A percentile compares a stretch with the other conserved stretches of the same genome.
Evolutionary conservation across 2,888 invertebrate genomes (phyloP).

Genomic region (Frankliniella intonsa): DNA sequence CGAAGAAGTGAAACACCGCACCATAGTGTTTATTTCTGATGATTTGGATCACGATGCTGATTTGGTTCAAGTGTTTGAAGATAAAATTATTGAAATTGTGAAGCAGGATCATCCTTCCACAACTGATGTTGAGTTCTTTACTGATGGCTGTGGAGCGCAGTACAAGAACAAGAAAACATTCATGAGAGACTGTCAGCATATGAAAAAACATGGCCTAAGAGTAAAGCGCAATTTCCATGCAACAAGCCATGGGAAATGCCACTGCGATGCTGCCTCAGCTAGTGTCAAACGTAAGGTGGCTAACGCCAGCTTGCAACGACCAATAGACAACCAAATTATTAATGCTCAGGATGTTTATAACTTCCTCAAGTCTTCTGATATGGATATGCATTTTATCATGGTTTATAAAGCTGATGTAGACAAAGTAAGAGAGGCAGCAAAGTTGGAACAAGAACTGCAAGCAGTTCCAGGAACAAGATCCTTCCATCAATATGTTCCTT

Average conservation of each 20-base stretch:
- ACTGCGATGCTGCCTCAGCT: constrained; percentile 2
- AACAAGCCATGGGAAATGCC: constrained; percentile 13
- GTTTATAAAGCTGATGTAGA: not conserved
- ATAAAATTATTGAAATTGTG: not conserved
- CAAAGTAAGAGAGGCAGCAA: not conserved
- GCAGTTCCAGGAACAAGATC: constrained; percentile 11
- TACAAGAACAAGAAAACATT: not conserved
- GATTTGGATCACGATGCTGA: constrained; percentile 1
- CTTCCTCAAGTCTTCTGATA: not conserved
- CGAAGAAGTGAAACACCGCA: not conserved
- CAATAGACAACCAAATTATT: not conserved
- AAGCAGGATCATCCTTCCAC: not conserved
- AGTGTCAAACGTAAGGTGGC: not conserved
- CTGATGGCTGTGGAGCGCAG: constrained; percentile 8
- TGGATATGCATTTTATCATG: not conserved
- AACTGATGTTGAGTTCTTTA: not conserved
- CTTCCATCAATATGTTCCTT: constrained; percentile 1
- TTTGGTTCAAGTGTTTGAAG: not conserved
- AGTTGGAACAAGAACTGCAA: not conserved
- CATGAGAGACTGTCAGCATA: not conserved
- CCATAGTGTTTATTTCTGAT: not conserved
- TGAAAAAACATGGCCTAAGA: not conserved
- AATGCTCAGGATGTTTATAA: not conserved
- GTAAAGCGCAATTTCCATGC: not conserved
- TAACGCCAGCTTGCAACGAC: not conserved